Evolutionary conservation across 2,888 invertebrate genomes (phyloP).

Genomic region (Ischnura elegans): DNA sequence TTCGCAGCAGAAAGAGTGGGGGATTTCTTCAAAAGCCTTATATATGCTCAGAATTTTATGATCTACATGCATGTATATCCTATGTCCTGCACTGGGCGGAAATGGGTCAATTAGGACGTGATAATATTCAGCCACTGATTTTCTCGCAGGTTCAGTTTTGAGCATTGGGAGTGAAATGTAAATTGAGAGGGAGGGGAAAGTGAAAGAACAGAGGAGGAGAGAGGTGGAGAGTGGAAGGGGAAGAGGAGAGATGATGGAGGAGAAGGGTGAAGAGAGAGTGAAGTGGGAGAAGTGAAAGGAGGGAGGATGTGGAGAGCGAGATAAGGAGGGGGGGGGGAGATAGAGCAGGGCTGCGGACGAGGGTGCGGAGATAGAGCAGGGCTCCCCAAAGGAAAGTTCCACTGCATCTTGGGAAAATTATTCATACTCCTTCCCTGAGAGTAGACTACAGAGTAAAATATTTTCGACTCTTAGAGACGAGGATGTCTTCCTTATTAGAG

Average conservation of each 20-base stretch:
- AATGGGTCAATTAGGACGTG: too few relatives aligned
- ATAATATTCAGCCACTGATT: too few relatives aligned
- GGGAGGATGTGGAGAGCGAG: neutral
- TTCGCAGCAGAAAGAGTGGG: too few relatives aligned
- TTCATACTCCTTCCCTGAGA: neutral
- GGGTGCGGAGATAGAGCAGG: constrained; percentile 1
- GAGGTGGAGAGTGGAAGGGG: neutral
- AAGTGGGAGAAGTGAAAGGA: neutral
- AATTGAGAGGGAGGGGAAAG: neutral
- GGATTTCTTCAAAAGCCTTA: too few relatives aligned
- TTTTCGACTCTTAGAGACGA: too few relatives aligned
- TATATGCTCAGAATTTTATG: too few relatives aligned
- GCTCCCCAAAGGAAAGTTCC: neutral
- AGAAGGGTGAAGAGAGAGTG: neutral
- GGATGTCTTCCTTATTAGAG: too few relatives aligned
- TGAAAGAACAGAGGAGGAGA: neutral
- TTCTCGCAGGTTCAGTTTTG: too few relatives aligned
- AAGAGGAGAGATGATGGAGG: neutral
- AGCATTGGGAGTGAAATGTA: neutral
- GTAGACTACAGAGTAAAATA: too few relatives aligned
- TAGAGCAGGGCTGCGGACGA: neutral
- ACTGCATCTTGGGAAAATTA: neutral
- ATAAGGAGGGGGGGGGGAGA: neutral
- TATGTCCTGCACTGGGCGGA: too few relatives aligned
- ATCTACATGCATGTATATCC: too few relatives aligned